Evolutionary conservation across 2,888 invertebrate species (phyloP).

Genomic region (Carterocephalus palaemon): DNA sequence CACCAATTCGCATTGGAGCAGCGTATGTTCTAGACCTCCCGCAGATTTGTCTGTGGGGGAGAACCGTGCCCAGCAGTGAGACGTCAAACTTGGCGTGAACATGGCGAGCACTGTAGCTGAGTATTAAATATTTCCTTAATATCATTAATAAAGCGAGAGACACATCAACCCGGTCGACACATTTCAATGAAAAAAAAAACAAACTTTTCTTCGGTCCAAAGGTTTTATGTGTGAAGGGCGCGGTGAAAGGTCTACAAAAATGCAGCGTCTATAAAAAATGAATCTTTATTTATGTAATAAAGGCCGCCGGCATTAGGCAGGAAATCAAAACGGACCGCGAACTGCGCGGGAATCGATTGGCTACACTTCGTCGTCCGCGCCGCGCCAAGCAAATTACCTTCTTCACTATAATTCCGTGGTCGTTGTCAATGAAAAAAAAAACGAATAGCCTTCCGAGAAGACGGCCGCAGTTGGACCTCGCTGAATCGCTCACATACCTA

Average conservation of each 20-base stretch:
- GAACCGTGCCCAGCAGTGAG: too few relatives aligned
- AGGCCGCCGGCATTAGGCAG: slow-evolving; percentile 38
- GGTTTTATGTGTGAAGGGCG: slow-evolving; percentile 4
- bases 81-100: too few relatives aligned
- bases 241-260: slow-evolving; percentile 27
- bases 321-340: slow-evolving; percentile 36
- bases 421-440: slow-evolving; percentile 28
- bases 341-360: slow-evolving; percentile 49
- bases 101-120: too few relatives aligned
- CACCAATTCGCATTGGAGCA: too few relatives aligned
- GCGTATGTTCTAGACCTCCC: too few relatives aligned
- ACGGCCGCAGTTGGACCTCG: not conserved
- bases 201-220: too few relatives aligned
- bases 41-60: too few relatives aligned
- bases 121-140: too few relatives aligned
- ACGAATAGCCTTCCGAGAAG: slow-evolving; percentile 28
- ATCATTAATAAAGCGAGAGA: too few relatives aligned
- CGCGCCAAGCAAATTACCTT: slow-evolving; percentile 21
- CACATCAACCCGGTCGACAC: too few relatives aligned
- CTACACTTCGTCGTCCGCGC: slow-evolving; percentile 40
- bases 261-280: slow-evolving; percentile 22
- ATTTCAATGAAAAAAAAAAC: too few relatives aligned
- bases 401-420: slow-evolving; percentile 11
- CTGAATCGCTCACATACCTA: slow-evolving; percentile 12
- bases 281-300: slow-evolving; percentile 33